Base-by-base conservation (phyloP, 2,113 vertebrate genomes). In the Sylvia atricapilla region DNA sequence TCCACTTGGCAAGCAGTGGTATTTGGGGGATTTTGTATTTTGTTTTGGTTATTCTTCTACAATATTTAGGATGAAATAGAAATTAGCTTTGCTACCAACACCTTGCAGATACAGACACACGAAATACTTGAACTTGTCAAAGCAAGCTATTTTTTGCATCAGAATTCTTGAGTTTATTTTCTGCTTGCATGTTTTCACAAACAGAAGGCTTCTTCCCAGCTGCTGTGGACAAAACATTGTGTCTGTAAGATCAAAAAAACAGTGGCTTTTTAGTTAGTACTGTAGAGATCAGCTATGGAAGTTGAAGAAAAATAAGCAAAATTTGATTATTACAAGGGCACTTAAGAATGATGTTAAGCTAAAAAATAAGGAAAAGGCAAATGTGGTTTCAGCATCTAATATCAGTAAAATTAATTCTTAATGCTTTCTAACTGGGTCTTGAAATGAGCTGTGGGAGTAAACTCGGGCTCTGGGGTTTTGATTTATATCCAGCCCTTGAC, bases 141-240 rank as follows among this genome's bases (percentile, higher is more conserved):
- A 95, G 90, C 88, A 95, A 93, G 86, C 92, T 95, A 72, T 81
- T 95, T 96, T 96, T 93, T 95, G 64, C 90, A 92, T 92, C 56
- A 88, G 78, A 62, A 85, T 90, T 84, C 80, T 25, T 69, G 63
- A 83, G 56, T 94, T 88, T 93, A 53, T 96, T 95, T 86, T 90
- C 87, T 94, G 70, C 77, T 91, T 92, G 55, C 33, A 24, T 76
- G 44, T 92, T 95, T 94, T 91, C 63, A 92, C 76, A 83, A 83
- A 55, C 87, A 92, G 55, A 83, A 44, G 30, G 23, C 49, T 87
- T 84, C 27, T 94, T 90, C 70, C 66, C 47, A 95, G 79, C 67
- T 84, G 41, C n/a, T 58, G 33, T 84, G 83, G 46, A 84, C 55
- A 96, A 95, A 92, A 91, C 41, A 59, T 78, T 84, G 44, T 89